A percentile compares a stretch with the other conserved stretches of the same genome.
Conservation (phyloP, 2,888 invertebrate genomes). For the Drosophila borealis region DNA sequence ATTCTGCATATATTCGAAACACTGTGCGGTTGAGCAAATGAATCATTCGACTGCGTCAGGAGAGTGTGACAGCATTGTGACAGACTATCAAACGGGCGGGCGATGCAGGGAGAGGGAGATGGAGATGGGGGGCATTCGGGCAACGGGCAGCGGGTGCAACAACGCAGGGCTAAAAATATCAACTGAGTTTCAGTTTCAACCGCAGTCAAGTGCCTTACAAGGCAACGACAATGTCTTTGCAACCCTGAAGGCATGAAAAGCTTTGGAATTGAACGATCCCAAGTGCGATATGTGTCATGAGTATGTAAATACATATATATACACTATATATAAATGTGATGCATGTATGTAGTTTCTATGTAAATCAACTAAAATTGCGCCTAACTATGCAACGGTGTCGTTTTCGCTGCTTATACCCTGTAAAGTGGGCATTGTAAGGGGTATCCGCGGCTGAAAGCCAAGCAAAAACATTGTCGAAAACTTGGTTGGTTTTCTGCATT, state of each 20-base stretch:
- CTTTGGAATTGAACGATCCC: conserved; percentile 45
- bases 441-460: too few relatives aligned
- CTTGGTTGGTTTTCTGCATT: too few relatives aligned
- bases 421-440: not conserved
- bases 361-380: conserved; percentile 69
- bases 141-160: not conserved
- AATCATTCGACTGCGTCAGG: conserved; percentile 28
- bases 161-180: conserved; percentile 56
- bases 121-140: not conserved
- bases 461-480: not conserved
- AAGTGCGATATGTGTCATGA: conserved; percentile 52
- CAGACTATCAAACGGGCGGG: not conserved
- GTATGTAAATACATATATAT: conserved; percentile 30
- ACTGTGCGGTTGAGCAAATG: conserved; percentile 17
- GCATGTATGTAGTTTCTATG: conserved; percentile 48
- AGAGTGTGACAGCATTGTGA: conserved; percentile 22
- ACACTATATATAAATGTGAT: conserved; percentile 12
- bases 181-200: conserved; percentile 69
- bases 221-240: conserved; percentile 43
- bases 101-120: not conserved
- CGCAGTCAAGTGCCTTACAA: conserved; percentile 72
- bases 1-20: not conserved
- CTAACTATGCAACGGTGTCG: conserved; percentile 46
- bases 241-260: conserved; percentile 26
- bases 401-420: conserved; percentile 39